phyloP scores from a whole-genome alignment of 2,113 vertebrate genomes.

The Cavia aperea region DNA sequence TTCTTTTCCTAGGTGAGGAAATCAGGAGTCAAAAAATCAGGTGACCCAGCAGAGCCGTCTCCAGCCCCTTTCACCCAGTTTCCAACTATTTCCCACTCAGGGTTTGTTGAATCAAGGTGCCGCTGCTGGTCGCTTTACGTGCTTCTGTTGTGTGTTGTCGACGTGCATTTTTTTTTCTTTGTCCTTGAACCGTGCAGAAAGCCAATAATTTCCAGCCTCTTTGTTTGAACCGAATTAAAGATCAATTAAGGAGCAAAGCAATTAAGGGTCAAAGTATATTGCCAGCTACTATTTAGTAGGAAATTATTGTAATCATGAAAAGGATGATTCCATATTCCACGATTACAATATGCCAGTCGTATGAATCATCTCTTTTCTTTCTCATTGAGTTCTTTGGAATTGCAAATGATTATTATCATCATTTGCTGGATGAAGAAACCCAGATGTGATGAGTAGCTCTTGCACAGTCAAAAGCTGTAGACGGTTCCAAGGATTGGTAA shows the following conservation, averaged over 20 bases:
- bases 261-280: constrained; percentile 42
- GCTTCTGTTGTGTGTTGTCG: neutral
- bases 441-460: neutral
- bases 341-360: accelerated
- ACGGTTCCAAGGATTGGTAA: neutral
- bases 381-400: neutral
- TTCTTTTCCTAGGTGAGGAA: neutral
- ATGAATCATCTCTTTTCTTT: neutral
- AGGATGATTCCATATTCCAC: neutral
- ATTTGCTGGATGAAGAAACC: neutral
- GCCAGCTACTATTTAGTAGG: neutral
- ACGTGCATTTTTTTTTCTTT: neutral
- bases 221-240: neutral
- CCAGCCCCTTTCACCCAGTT: neutral
- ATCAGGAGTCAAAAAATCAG: neutral
- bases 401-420: accelerated
- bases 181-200: neutral
- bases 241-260: neutral
- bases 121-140: accelerated
- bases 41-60: neutral
- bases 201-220: neutral
- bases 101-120: accelerated
- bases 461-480: neutral
- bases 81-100: neutral
- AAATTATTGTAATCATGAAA: neutral